A percentile compares a stretch with the other conserved stretches of the same genome.
Conservation (phyloP, 2,888 invertebrate species). For the Neoaliturus tenellus region DNA sequence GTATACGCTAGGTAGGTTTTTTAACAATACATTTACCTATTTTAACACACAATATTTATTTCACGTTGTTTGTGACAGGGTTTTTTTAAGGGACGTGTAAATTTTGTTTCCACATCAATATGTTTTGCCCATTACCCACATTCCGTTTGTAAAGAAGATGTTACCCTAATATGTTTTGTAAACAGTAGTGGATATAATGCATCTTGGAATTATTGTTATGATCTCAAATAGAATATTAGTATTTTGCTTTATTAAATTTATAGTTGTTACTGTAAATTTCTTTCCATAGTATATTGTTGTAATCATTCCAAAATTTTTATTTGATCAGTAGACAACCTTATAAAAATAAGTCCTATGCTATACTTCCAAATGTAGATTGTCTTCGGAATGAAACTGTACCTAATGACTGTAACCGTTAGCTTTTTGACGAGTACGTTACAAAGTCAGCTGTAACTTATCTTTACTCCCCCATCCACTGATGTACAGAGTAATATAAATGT, state of each 20-base stretch:
- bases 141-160: neutral
- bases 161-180: neutral
- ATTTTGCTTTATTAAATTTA: neutral
- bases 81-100: conserved; percentile 18
- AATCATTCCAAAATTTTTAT: neutral
- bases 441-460: neutral
- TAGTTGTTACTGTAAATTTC: neutral
- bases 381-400: neutral
- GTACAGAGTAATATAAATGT: conserved; percentile 5
- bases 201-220: neutral
- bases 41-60: neutral
- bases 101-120: conserved; percentile 1
- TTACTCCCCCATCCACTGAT: neutral
- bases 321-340: neutral
- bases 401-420: neutral
- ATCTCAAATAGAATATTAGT: neutral
- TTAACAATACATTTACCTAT: conserved; percentile 30
- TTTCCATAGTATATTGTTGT: neutral
- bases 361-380: neutral
- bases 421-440: neutral
- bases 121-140: neutral
- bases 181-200: neutral
- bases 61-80: conserved; percentile 37
- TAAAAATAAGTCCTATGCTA: neutral
- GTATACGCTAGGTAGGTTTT: conserved; percentile 52